phyloP scores from a whole-genome alignment of 2,113 vertebrate genomes.

The Rhabdomys dilectus region DNA sequence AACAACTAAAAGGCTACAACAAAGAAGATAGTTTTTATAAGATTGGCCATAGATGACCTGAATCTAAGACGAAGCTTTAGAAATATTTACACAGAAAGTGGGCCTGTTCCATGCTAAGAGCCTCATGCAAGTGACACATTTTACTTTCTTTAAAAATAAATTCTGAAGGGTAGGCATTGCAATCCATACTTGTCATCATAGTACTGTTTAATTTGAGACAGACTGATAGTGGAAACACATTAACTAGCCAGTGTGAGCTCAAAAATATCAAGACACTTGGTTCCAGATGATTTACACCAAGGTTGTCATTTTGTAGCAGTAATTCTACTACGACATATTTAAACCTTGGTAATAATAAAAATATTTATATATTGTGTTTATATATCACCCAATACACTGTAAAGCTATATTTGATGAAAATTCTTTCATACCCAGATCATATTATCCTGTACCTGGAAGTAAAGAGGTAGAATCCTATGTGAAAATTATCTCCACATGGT shows the following conservation, averaged over 20 bases:
- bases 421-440: neutral
- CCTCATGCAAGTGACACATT: neutral
- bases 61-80: neutral
- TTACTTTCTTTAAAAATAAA: constrained; percentile 27
- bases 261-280: neutral
- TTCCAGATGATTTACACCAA: neutral
- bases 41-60: neutral
- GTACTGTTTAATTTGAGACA: neutral
- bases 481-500: neutral
- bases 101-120: neutral
- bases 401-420: neutral
- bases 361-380: too few species aligned
- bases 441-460: neutral
- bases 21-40: constrained; percentile 9
- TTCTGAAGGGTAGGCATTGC: neutral
- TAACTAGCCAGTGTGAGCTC: neutral
- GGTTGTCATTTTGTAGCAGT: neutral
- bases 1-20: neutral
- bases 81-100: neutral
- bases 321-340: neutral
- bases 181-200: neutral
- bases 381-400: neutral
- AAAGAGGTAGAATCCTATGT: neutral
- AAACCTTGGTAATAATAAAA: neutral
- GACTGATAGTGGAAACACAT: too few species aligned